Percentiles rank a stretch among this genome's conserved stretches.
Evolutionary conservation across 2,113 vertebrate genomes (phyloP).

Genomic region (Nesogale talazaci): DNA sequence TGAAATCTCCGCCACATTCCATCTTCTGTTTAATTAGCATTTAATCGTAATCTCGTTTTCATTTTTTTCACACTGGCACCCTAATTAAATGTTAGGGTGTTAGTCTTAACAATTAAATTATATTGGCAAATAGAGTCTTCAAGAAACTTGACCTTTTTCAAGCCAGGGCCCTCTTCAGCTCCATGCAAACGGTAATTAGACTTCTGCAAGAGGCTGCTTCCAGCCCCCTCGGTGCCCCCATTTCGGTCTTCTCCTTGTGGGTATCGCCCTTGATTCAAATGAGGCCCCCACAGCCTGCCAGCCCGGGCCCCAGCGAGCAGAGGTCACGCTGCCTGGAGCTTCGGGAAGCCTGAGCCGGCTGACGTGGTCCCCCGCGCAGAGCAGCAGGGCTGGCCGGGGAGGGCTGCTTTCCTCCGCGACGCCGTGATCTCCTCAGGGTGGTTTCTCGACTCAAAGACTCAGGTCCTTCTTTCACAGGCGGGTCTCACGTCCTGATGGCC

Average conservation of each 20-base stretch:
- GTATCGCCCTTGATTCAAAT: background rate
- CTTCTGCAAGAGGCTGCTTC: conserved; percentile 27
- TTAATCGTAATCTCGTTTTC: conserved; percentile 79
- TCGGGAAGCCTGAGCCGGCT: conserved; percentile 73
- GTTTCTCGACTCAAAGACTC: background rate
- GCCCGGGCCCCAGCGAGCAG: background rate
- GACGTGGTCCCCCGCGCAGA: conserved; percentile 72
- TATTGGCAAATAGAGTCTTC: conserved; percentile 79
- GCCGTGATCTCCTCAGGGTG: background rate
- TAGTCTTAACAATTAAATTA: conserved; percentile 69
- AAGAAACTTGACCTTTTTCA: conserved; percentile 82
- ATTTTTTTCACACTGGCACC: conserved; percentile 72
- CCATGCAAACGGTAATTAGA: conserved; percentile 75
- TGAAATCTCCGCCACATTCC: conserved; percentile 70
- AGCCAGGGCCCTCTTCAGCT: conserved; percentile 65
- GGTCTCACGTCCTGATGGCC: conserved; percentile 35
- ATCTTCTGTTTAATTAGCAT: conserved; percentile 83
- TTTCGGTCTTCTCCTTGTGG: background rate
- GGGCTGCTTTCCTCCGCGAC: background rate
- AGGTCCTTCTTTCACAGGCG: background rate
- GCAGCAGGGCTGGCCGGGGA: conserved; percentile 59
- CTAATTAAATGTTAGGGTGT: conserved; percentile 79
- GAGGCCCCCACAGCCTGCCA: background rate
- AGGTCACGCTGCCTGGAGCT: conserved; percentile 67
- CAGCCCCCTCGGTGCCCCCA: background rate